Base-by-base conservation (phyloP, 2,113 vertebrate species). In the Trogon melanurus region DNA sequence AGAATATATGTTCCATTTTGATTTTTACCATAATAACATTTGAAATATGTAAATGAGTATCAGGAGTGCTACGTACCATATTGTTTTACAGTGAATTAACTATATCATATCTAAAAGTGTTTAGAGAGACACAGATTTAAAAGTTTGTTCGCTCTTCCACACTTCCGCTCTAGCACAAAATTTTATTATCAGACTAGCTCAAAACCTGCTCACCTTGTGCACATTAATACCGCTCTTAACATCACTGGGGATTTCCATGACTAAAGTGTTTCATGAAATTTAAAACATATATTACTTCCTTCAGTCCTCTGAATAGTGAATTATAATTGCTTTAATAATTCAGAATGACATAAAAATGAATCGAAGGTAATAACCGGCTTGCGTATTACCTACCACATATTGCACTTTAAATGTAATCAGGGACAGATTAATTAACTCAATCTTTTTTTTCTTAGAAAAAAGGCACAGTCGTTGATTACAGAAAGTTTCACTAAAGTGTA, bases 281-380 rank as follows among this genome's bases (percentile, higher is more conserved):
- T 95, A 92, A 92, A 95, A 75, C 61, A 53, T 48, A 80, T 71
- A 91, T 91, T 89, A 85, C 87, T 91, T 95, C 80, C 73, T 91
- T 79, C 57, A 61, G 76, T 65, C 84, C 84, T 89, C 50, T 75
- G 80, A 94, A 95, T 61, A 34, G 78, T 65, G 62, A 95, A 92
- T 95, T 96, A 89, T 65, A 95, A 97, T 87, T 89, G 81, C 76
- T 92, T 96, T 95, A 95, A 95, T 95, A 95, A 97, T 91, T 89
- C 78, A 95, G 70, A 82, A 76, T 69, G 84, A 74, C 79, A 91
- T 85, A 74, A 88, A 94, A 96, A 92, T 81, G 48, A 94, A 92
- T 89, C 92, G 69, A 78, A 92, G 72, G 76, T 76, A 95, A 94
- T 93, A 96, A 95, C 60, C 27, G 10, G 83, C 69, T 80, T 91